These are phyloP conservation scores for Apogon hyalosoma DNA, from an alignment of 2,797 vertebrate species.

Conservation along the genomic window DNA sequence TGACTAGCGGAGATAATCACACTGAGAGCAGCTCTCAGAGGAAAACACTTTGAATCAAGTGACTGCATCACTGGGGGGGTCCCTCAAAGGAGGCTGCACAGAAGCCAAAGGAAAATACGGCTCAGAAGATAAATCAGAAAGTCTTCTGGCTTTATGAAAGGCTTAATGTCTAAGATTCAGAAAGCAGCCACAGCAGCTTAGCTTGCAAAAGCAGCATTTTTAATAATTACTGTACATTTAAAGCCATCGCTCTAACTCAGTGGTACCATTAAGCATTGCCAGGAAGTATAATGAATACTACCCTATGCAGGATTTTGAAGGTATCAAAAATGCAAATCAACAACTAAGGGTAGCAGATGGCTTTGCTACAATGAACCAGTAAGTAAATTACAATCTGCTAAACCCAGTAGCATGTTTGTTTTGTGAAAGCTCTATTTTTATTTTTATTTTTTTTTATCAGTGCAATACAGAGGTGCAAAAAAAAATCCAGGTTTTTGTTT, in stretches of 20 bases:
- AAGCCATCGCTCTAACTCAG: conserved; percentile 27
- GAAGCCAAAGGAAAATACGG: conserved; percentile 23
- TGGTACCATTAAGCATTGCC: conserved; percentile 49
- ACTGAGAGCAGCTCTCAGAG: conserved; percentile 43
- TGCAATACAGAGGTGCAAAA: too few species aligned
- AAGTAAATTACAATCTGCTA: conserved; percentile 42
- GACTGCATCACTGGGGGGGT: conserved; percentile 50
- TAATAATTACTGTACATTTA: conserved; percentile 67
- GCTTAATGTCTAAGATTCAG: conserved; percentile 31
- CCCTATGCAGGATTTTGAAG: conserved; percentile 54
- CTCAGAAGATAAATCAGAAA: conserved; percentile 43
- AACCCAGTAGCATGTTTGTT: conserved; percentile 26
- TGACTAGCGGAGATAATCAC: conserved; percentile 53
- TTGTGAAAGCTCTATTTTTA: too few species aligned
- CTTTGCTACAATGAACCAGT: conserved; percentile 45
- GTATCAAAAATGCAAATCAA: conserved; percentile 55
- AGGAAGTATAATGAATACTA: conserved; percentile 69
- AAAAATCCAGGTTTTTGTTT: too few species aligned
- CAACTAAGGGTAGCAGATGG: conserved; percentile 60
- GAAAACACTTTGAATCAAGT: conserved; percentile 58
- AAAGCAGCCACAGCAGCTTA: conserved; percentile 33
- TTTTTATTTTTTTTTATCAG: too few species aligned
- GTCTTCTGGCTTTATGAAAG: conserved; percentile 37
- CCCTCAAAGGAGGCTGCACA: conserved; percentile 38
- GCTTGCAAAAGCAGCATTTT: conserved; percentile 41